Evolutionary conservation across 2,888 invertebrate genomes (phyloP).

Genomic region (Colostygia pectinataria): DNA sequence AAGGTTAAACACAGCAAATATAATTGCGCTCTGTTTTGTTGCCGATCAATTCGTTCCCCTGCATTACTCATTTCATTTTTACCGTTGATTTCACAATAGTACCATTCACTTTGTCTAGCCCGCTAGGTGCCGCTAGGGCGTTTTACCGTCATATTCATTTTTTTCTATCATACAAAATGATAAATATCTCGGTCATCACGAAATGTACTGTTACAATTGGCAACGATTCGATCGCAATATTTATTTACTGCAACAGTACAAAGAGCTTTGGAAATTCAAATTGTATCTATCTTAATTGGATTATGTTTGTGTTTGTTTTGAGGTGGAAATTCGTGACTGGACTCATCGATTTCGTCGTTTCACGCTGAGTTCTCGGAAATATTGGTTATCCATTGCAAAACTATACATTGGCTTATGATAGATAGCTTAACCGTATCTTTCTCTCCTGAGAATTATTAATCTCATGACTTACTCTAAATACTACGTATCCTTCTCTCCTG

Average conservation of each 20-base stretch:
- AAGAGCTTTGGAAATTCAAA: slow-evolving; percentile 48
- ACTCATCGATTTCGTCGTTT: slow-evolving; percentile 44
- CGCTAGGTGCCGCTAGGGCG: slow-evolving; percentile 46
- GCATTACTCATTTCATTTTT: slow-evolving; percentile 54
- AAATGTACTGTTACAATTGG: slow-evolving; percentile 64
- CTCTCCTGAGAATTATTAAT: too few relatives aligned
- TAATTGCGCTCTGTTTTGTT: slow-evolving; percentile 35
- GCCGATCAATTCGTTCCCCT: slow-evolving; percentile 46
- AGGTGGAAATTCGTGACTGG: slow-evolving; percentile 49
- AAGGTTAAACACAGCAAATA: slow-evolving; percentile 23
- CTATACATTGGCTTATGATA: too few relatives aligned
- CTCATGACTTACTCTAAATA: too few relatives aligned
- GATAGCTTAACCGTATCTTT: too few relatives aligned
- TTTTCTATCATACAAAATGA: slow-evolving; percentile 58
- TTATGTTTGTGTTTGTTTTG: slow-evolving; percentile 49
- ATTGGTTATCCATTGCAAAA: slow-evolving; percentile 24
- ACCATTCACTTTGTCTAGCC: slow-evolving; percentile 53
- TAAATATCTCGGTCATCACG: slow-evolving; percentile 62
- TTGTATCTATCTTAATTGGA: slow-evolving; percentile 57
- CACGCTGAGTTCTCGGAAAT: slow-evolving; percentile 40
- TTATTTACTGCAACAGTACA: slow-evolving; percentile 49
- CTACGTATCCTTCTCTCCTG: too few relatives aligned
- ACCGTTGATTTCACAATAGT: slow-evolving; percentile 59
- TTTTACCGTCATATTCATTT: slow-evolving; percentile 55
- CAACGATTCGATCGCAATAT: slow-evolving; percentile 56